Percentiles rank a stretch among this genome's conserved stretches.
phyloP scores from a whole-genome alignment of 2,888 invertebrate species.

The Pterostichus niger region DNA sequence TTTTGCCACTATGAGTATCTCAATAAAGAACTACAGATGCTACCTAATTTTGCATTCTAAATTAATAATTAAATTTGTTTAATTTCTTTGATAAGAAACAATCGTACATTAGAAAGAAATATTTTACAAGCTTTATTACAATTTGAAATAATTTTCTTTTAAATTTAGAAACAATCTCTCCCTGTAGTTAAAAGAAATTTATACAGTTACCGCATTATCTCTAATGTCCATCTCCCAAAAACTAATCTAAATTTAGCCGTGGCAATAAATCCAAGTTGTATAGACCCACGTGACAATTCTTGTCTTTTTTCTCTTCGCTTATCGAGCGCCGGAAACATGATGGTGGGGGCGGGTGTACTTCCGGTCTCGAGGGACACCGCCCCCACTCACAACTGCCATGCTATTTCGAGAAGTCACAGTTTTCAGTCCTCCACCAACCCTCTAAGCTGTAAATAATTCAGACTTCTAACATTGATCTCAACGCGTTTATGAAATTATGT shows the following conservation, averaged over 20 bases:
- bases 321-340: slow-evolving; percentile 42
- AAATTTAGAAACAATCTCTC: too few relatives aligned
- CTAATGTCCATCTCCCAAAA: too few relatives aligned
- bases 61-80: too few relatives aligned
- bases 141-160: too few relatives aligned
- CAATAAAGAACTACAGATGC: too few relatives aligned
- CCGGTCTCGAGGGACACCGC: slow-evolving; percentile 22
- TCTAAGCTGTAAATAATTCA: slow-evolving; percentile 39
- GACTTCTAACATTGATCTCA: slow-evolving; percentile 35
- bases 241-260: not conserved
- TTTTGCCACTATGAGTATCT: too few relatives aligned
- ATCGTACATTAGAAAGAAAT: too few relatives aligned
- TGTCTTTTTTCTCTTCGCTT: slow-evolving; percentile 28
- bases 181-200: too few relatives aligned
- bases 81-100: too few relatives aligned
- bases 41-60: too few relatives aligned
- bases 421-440: slow-evolving; percentile 1
- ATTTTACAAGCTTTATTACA: too few relatives aligned
- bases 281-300: slow-evolving; percentile 9
- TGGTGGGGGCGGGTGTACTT: slow-evolving; percentile 5
- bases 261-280: slow-evolving; percentile 22
- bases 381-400: not conserved
- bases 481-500: slow-evolving; percentile 72
- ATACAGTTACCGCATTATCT: too few relatives aligned
- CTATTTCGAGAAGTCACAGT: slow-evolving; percentile 6